phyloP scores from a whole-genome alignment of 2,888 invertebrate genomes.

The Epinotia nisella region DNA sequence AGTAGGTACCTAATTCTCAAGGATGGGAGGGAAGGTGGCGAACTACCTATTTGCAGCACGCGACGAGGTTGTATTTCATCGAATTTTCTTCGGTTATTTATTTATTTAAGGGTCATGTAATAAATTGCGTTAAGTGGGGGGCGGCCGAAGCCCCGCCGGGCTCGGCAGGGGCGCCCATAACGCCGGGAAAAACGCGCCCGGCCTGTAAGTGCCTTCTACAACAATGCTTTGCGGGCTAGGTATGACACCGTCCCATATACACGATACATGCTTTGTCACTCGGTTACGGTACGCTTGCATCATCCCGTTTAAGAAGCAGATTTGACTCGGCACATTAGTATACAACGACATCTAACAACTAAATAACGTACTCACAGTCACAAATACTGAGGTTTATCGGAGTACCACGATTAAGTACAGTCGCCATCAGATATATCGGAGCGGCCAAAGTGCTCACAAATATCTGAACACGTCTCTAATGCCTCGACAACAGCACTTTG shows the following conservation, averaged over 20 bases:
- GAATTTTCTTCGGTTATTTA: conserved; percentile 83
- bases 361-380: no score
- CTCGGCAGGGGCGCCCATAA: conserved; percentile 79
- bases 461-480: no score
- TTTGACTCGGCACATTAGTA: not conserved
- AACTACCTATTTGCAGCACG: conserved; percentile 58
- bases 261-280: conserved; percentile 10
- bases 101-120: conserved; percentile 83
- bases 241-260: conserved; percentile 55
- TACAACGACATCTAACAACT: no score
- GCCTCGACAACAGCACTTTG: no score
- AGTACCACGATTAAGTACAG: no score
- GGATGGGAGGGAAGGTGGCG: conserved; percentile 52
- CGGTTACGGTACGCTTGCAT: not conserved
- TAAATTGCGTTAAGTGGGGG: conserved; percentile 85
- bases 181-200: conserved; percentile 77
- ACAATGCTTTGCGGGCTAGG: conserved; percentile 61
- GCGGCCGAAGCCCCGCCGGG: conserved; percentile 77
- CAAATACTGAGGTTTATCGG: no score
- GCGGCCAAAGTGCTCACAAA: no score
- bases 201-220: conserved; percentile 81
- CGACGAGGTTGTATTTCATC: conserved; percentile 76
- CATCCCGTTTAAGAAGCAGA: not conserved
- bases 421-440: no score
- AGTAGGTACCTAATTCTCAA: conserved; percentile 23